These are phyloP conservation scores for Aeoliscus strigatus DNA, from an alignment of 2,797 vertebrate species.

Conservation along the genomic window DNA sequence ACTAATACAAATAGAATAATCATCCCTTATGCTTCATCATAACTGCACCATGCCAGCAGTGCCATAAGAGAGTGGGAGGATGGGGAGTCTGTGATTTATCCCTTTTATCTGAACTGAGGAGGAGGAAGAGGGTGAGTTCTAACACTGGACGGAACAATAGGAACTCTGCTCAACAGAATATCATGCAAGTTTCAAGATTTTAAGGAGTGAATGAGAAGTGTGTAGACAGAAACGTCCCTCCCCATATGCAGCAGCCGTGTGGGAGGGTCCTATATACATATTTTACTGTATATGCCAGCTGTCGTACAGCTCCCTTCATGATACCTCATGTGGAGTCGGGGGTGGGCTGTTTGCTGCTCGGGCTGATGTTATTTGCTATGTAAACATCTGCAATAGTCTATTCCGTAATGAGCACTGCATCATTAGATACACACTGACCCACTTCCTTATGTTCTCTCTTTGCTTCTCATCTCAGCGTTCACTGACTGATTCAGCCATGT, in stretches of 20 bases:
- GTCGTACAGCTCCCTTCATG: constrained; percentile 22
- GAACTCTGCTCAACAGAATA: too few relatives aligned
- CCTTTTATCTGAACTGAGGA: constrained; percentile 29
- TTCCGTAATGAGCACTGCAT: constrained; percentile 36
- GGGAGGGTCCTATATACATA: constrained; percentile 28
- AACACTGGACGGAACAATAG: too few relatives aligned
- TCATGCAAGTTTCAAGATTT: too few relatives aligned
- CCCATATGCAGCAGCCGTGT: too few relatives aligned
- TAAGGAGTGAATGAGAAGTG: too few relatives aligned
- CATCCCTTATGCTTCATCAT: constrained; percentile 42
- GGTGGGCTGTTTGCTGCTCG: constrained; percentile 33
- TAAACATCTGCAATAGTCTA: constrained; percentile 58
- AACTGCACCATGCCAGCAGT: constrained; percentile 37
- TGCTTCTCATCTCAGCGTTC: constrained; percentile 22
- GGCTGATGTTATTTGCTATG: constrained; percentile 43
- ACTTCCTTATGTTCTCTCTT: constrained; percentile 33
- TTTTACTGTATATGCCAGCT: constrained; percentile 42
- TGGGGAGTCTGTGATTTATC: constrained; percentile 55
- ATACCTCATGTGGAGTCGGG: constrained; percentile 6
- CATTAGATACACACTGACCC: constrained; percentile 51
- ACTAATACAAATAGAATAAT: constrained; percentile 48
- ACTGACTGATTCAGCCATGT: constrained; percentile 9
- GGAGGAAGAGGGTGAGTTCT: constrained; percentile 29
- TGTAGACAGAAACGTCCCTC: too few relatives aligned
- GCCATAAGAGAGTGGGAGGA: constrained; percentile 44